Evolutionary conservation across 2,113 vertebrate species (phyloP), one percentile per base, ranked within the genome.

Genomic region (Alectura lathami): DNA sequence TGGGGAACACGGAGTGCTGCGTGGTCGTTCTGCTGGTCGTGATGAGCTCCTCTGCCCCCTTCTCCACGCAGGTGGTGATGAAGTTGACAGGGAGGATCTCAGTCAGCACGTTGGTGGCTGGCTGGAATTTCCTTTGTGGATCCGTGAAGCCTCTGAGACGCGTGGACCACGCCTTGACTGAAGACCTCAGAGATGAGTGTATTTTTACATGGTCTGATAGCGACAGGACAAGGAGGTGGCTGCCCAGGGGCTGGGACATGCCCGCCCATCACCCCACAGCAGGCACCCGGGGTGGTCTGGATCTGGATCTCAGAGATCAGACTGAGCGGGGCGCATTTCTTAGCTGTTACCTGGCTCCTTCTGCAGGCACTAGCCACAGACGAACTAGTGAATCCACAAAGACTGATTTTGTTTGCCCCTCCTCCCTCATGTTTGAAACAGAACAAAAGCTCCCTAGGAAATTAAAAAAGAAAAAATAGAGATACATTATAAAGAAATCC

Each of bases 31-130:
- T 97, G 88, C 95, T 97, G 63, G 97, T 98, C 8, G 4, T n/a
- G 26, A 96, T 93, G 38, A 1, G 21, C 16, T 96, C 94, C 6
- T 92, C 93, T 4, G n/a, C 23, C 6, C 96, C 91, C 62, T 92
- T 97, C 38, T 95, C 96, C 40, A 95, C 5, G 5, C 96, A 97
- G 94, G 96, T 97, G 17, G 59, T 48, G 36, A 98, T 81, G 34
- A 97, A 98, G 90, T 96, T 91, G 32, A 98, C 75, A 59, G 97
- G 85, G 89, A 98, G 97, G 88, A 97, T 94, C 78, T 98, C 70
- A 0, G 83, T 97, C 40, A 97, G 88, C 0, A 72, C 97, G 51
- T 94, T 93, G 1, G 78, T 70, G 40, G 94, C 73, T 2, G 91
- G 95, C 30, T 84, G 80, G 36, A 97, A 94, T 90, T 95, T 97